phyloP scores from a whole-genome alignment of 2,888 invertebrate genomes.

The Patella pellucida region DNA sequence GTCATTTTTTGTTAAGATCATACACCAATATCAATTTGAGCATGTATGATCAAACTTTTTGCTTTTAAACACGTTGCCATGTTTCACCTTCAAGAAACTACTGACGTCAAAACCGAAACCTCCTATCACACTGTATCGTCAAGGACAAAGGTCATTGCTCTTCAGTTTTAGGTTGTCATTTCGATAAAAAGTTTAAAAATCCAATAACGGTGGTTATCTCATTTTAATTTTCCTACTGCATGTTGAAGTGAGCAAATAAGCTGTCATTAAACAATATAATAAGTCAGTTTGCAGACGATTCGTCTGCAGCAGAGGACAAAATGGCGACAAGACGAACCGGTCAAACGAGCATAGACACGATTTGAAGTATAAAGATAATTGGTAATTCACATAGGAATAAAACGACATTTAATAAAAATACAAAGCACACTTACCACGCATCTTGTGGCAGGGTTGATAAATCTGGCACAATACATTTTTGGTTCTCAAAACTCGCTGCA shows the following conservation, averaged over 20 bases:
- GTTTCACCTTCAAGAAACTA: too few species aligned
- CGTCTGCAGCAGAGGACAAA: neutral
- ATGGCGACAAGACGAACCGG: constrained; percentile 8
- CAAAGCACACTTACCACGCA: constrained; percentile 55
- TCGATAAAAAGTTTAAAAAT: too few species aligned
- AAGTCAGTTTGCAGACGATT: constrained; percentile 14
- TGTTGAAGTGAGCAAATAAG: too few species aligned
- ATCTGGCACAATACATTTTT: constrained; percentile 62
- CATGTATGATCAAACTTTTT: too few species aligned
- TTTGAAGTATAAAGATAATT: neutral
- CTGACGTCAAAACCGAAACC: too few species aligned
- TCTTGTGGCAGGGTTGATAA: constrained; percentile 55
- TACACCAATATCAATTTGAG: too few species aligned
- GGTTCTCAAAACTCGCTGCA: constrained; percentile 21
- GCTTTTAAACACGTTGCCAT: too few species aligned
- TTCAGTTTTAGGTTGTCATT: neutral
- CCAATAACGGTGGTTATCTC: too few species aligned
- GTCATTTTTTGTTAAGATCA: too few species aligned
- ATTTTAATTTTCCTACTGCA: too few species aligned
- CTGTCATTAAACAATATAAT: too few species aligned
- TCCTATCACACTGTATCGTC: neutral
- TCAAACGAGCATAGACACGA: constrained; percentile 14
- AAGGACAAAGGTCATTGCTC: constrained; percentile 9
- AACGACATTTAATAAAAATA: neutral
- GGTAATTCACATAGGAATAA: constrained; percentile 15